Conservation (phyloP, 2,113 vertebrate species). For the Takifugu flavidus region DNA sequence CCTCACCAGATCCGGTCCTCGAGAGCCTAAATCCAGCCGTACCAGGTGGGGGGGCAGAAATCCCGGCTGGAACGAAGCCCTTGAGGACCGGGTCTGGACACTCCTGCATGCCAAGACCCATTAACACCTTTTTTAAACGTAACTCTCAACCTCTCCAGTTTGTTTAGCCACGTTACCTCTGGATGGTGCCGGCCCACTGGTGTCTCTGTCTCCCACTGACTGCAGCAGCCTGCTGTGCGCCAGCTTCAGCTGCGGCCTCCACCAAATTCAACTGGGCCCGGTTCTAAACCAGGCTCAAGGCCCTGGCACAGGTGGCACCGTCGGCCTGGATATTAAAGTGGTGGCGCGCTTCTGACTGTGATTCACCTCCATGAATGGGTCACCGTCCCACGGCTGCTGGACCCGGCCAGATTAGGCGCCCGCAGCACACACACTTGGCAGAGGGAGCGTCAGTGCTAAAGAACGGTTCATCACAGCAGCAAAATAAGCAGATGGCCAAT, state of each 20-base stretch:
- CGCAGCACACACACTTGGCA: too few species aligned
- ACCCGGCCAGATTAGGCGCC: constrained; percentile 1
- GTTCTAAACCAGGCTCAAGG: constrained; percentile 43
- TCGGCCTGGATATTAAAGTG: constrained; percentile 51
- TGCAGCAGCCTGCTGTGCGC: constrained; percentile 81
- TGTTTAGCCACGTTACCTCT: constrained; percentile 83
- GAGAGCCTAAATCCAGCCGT: too few species aligned
- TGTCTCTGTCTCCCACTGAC: constrained; percentile 79
- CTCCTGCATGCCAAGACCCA: too few species aligned
- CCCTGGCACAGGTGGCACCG: constrained; percentile 33
- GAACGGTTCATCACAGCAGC: too few species aligned
- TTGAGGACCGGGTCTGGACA: too few species aligned
- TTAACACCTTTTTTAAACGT: constrained; percentile 2
- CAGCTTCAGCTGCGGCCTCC: constrained; percentile 82
- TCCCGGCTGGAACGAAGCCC: neutral
- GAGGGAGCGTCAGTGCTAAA: too few species aligned
- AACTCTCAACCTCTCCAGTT: constrained; percentile 54
- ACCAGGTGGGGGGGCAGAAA: neutral
- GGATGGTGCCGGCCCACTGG: constrained; percentile 83
- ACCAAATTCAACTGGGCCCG: constrained; percentile 74
- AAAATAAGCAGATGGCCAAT: too few species aligned
- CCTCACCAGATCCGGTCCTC: too few species aligned
- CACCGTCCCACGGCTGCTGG: constrained; percentile 10
- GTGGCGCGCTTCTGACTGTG: constrained; percentile 60
- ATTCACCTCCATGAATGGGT: neutral